phyloP scores from a whole-genome alignment of 2,888 invertebrate genomes.

The Philopedon plagiatum region DNA sequence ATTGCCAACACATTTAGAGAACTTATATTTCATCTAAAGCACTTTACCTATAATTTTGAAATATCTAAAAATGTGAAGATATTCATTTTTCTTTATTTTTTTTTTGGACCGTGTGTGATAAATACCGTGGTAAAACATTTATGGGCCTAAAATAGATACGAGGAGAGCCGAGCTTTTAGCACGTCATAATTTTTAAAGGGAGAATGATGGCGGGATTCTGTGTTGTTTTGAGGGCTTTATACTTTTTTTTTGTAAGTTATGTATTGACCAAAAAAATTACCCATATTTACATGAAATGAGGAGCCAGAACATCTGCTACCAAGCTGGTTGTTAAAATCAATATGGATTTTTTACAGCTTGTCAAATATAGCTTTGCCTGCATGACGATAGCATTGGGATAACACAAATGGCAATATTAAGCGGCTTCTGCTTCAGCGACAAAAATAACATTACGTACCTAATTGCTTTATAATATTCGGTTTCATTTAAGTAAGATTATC shows the following conservation, averaged over 20 bases:
- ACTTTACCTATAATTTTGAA: constrained; percentile 19
- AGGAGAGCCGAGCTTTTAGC: constrained; percentile 37
- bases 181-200: constrained; percentile 34
- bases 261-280: too few species aligned
- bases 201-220: neutral
- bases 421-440: too few species aligned
- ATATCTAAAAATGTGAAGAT: constrained; percentile 23
- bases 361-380: too few species aligned
- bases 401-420: too few species aligned
- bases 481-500: too few species aligned
- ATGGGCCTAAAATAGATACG: constrained; percentile 33
- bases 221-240: neutral
- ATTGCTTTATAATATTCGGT: too few species aligned
- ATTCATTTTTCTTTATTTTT: constrained; percentile 30
- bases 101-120: constrained; percentile 22
- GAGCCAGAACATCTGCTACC: too few species aligned
- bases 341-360: too few species aligned
- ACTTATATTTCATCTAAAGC: constrained; percentile 35
- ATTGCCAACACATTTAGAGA: constrained; percentile 29
- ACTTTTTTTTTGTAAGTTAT: neutral
- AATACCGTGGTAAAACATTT: constrained; percentile 40
- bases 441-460: too few species aligned
- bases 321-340: too few species aligned
- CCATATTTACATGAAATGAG: too few species aligned
- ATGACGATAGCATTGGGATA: too few species aligned